Base-by-base conservation (phyloP, 2,888 invertebrate species). In the Heliothis peltigera region DNA sequence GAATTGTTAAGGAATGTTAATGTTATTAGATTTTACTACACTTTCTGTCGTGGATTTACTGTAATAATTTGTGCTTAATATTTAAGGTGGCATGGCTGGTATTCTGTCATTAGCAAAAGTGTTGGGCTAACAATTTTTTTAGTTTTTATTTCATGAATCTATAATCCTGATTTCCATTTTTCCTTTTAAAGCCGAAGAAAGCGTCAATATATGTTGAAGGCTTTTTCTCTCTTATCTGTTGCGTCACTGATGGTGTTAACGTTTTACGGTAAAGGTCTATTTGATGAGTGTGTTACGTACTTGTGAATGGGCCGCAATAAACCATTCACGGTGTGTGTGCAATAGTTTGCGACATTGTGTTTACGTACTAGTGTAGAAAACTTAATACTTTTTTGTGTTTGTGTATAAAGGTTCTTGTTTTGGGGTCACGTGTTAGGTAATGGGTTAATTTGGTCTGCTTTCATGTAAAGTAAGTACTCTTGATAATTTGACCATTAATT, bases 301-400 rank as follows among this genome's bases (percentile, higher is more conserved):
- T 46, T 43, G 43, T 48, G 55, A 64, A 54, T 51, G 53, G 25
- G 44, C 44, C 53, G 35, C 54, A 47, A 39, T 58, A 35, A 59
- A 58, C 25, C n/a, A n/a, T n/a, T n/a, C n/a, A n/a, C n/a, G n/a
- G n/a, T 53, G 61, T 48, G 53, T 70, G 43, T 18, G 52, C 28
- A 65, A 56, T 65, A n/a, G 18, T 35, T 46, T 17, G 35, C 35
- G 19, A 52, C 21, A 15, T 43, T 46, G 10, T 58, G 17, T 22
- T 39, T 44, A 7, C 28, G 21, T 12, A 8, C 22, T 43, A 17
- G 39, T 54, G 42, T 61, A 39, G 39, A 39, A 39, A 39, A 39
- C 39, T n/a, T 39, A 39, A 39, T 39, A n/a, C n/a, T 39, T 39
- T 39, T 39, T 39, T 39, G 15, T 39, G 39, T 15, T 8, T 10